Percentiles rank a stretch among this genome's conserved stretches.
These are phyloP conservation scores for Macquaria ambigua DNA, from an alignment of 2,113 vertebrate genomes.

Conservation along the genomic window DNA sequence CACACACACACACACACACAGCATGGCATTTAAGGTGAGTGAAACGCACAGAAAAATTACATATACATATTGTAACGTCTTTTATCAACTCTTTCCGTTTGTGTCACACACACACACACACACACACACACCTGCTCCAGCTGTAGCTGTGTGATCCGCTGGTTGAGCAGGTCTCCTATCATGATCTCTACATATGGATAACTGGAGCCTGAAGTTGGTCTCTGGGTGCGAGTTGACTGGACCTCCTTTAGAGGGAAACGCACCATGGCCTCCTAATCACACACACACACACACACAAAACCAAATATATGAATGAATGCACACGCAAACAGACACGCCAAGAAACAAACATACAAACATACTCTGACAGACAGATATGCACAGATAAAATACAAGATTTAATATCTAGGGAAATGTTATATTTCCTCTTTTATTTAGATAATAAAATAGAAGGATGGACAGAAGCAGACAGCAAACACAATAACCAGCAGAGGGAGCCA, in stretches of 20 bases:
- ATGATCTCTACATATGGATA: constrained; percentile 95
- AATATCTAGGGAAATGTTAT: not conserved
- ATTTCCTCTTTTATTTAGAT: not conserved
- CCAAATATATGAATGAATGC: not conserved
- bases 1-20: constrained; percentile 11
- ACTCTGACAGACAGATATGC: not conserved
- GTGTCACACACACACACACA: constrained; percentile 2
- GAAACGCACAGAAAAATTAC: not conserved
- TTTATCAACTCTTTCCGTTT: not conserved
- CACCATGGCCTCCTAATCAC: constrained; percentile 88
- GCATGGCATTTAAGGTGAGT: not conserved
- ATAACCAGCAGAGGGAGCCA: constrained; percentile 65
- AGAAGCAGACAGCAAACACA: not conserved
- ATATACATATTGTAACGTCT: not conserved
- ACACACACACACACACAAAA: constrained; percentile 13
- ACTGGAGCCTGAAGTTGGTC: constrained; percentile 91
- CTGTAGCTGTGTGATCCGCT: constrained; percentile 92
- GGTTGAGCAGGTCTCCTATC: constrained; percentile 90
- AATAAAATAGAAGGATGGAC: not conserved
- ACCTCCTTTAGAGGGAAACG: constrained; percentile 94
- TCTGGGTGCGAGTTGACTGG: constrained; percentile 93
- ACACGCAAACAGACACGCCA: constrained; percentile 16
- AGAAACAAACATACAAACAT: not conserved
- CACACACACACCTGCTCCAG: constrained; percentile 90
- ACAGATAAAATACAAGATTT: not conserved